Evolutionary conservation across 2,113 vertebrate genomes (phyloP).

Genomic region (Callithrix jacchus): DNA sequence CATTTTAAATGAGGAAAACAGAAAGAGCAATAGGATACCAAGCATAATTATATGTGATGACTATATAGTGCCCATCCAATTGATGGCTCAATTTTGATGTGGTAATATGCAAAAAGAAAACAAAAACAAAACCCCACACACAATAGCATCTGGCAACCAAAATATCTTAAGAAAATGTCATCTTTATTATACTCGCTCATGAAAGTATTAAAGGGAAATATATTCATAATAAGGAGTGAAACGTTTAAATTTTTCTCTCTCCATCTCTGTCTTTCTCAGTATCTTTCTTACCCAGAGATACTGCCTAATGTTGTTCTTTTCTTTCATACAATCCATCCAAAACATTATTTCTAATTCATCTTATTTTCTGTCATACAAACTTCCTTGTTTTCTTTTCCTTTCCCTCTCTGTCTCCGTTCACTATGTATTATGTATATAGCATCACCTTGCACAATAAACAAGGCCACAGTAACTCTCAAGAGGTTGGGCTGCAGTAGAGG

Average conservation of each 20-base stretch:
- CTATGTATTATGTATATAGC: not conserved
- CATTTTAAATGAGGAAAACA: not conserved
- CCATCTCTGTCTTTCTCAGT: not conserved
- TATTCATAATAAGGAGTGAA: not conserved
- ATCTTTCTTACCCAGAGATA: not conserved
- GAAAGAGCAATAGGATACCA: not conserved
- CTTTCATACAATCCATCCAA: not conserved
- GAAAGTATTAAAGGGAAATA: not conserved
- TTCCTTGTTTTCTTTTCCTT: not conserved
- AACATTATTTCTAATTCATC: not conserved
- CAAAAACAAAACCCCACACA: no score
- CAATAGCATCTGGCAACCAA: not conserved
- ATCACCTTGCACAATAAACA: not conserved
- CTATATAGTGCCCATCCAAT: not conserved
- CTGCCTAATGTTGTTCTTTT: not conserved
- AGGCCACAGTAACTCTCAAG: not conserved
- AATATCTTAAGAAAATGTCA: not conserved
- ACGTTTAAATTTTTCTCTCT: not conserved
- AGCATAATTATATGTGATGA: no score
- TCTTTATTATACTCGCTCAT: not conserved
- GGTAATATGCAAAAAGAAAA: not conserved
- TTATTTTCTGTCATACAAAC: no score
- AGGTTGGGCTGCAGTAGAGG: not conserved
- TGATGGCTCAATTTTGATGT: not conserved
- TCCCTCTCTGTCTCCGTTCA: not conserved